Evolutionary conservation across 2,888 invertebrate species (phyloP), one percentile per base, ranked within the genome.

Genomic region (Diplolepis rosae): DNA sequence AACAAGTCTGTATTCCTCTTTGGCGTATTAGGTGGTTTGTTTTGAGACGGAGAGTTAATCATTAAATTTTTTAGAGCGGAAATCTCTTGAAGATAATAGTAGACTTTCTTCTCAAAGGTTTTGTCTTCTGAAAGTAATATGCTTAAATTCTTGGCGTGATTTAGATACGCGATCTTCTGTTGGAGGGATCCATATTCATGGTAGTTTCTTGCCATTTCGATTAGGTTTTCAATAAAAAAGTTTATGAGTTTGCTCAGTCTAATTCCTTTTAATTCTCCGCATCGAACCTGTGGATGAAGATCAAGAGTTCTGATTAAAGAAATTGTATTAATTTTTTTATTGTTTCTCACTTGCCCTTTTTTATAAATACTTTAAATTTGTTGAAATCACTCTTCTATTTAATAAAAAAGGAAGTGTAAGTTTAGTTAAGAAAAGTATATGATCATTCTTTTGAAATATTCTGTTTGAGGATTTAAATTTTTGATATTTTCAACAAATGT

Each of bases 141-240:
- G 45, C 92, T 91, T 2, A 96, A 89, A 66, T 94, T 90, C 73
- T 92, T 91, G 0, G 94, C 92, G 82, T 95, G 95, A 72, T 93
- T 92, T 45, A 95, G 89, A 82, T 94, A 95, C 71, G 93, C 91
- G 1, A 91, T 88, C 6, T 93, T 93, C 82, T 94, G 92, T 70
- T 90, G 89, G 22, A 90, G 89, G 0, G 93, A 91, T 11, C 92
- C 91, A 74, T 93, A 92, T 74, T 91, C 90, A 15, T 92, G 91
- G 75, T 93, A 93, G 65, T 91, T 91, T 67, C 92, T 90, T 0
- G 94, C 92, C 91, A 95, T 94, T 66, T 92, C 91, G 39, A 95
- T 91, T 80, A 94, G 93, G 81, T 95, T 94, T 18, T 92, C 90
- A 65, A 95, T 92, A 80, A 95, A 94, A 81, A 94, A 92, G 82